Evolutionary conservation across 2,888 invertebrate genomes (phyloP).

Genomic region (Aspidiotus rigidus): DNA sequence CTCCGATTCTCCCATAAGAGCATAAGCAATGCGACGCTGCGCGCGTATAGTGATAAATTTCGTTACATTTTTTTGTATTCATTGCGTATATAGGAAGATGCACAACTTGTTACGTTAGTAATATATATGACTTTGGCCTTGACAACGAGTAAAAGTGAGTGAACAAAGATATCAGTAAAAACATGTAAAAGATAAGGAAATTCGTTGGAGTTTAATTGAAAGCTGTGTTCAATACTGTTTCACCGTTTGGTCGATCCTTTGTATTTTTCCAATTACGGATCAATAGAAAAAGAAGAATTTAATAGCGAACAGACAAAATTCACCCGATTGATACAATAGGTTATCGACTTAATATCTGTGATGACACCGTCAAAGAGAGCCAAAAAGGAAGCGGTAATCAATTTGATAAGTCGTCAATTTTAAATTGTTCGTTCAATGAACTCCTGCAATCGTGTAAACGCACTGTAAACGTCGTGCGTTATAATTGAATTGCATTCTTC

Average conservation of each 20-base stretch:
- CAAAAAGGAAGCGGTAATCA: conserved; percentile 12
- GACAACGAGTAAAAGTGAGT: conserved; percentile 4
- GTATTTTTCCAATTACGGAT: conserved; percentile 12
- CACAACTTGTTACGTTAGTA: too few relatives aligned
- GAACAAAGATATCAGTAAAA: neutral
- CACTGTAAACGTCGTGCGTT: conserved; percentile 3
- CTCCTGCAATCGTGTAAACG: conserved; percentile 13
- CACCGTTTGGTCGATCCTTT: conserved; percentile 8
- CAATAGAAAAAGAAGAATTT: conserved; percentile 8
- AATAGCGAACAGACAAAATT: conserved; percentile 5
- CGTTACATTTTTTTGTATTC: too few relatives aligned
- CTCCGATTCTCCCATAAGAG: too few relatives aligned
- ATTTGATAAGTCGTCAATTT: conserved; percentile 11
- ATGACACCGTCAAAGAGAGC: conserved; percentile 10
- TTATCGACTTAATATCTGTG: conserved; percentile 7
- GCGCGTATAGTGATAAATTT: too few relatives aligned
- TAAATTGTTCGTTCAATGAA: conserved; percentile 4
- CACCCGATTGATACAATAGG: conserved; percentile 4
- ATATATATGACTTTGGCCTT: too few relatives aligned
- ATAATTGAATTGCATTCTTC: conserved; percentile 15
- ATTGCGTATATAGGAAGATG: too few relatives aligned
- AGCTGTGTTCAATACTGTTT: conserved; percentile 10
- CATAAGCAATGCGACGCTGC: too few relatives aligned
- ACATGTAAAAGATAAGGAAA: conserved; percentile 5
- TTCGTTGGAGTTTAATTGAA: conserved; percentile 12